Base-by-base conservation (phyloP, 1,140 invertebrate genomes). In the Drosophila setifemur region DNA sequence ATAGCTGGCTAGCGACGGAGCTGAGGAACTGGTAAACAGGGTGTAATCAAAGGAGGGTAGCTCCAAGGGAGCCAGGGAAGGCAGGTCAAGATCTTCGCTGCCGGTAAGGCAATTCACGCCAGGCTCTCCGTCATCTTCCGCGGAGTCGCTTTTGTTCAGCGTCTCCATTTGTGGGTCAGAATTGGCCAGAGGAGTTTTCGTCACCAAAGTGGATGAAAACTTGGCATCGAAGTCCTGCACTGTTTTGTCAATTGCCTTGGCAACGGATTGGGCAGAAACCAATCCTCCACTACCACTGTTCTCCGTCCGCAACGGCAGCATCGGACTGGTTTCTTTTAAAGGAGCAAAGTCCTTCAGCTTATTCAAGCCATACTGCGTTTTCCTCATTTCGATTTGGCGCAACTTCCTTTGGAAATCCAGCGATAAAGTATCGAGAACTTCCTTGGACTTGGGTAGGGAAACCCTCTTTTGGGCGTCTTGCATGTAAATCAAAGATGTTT, bases 201-300 rank as follows among this genome's bases (percentile, higher is more conserved):
- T 39, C 0, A 45, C 63, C 4, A 75, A 8, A 0, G 75, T 69
- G 0, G 81, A 81, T 0, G 68, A 85, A 19, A 85, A 85, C 55
- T 87, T 89, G 12, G 69, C 85, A 64, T 90, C 88, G 16, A 90
- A 90, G 9, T 90, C 85, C 48, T 88, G 73, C 1, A 90, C 85
- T 21, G 88, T 89, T 31, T 86, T 89, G 31, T 89, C 88, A 11
- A 89, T 89, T 2, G 88, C 88, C 35, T 89, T 89, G 28, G 88
- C 83, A 28, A 89, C 77, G 1, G 88, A 89, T 16, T 88, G 87
- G 0, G 83, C 83, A 0, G 79, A 89, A 0, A 48, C 71, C 3
- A 68, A 14, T 2, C 25, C 21, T 3, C 49, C 49, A 18, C 48
- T 67, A 1, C 35, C 53, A 33, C 66, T 76, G 6, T 66, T 63